Percentiles rank a stretch among this genome's conserved stretches.
phyloP scores from a whole-genome alignment of 1,140 invertebrate genomes.

The Drosophila saltans region DNA sequence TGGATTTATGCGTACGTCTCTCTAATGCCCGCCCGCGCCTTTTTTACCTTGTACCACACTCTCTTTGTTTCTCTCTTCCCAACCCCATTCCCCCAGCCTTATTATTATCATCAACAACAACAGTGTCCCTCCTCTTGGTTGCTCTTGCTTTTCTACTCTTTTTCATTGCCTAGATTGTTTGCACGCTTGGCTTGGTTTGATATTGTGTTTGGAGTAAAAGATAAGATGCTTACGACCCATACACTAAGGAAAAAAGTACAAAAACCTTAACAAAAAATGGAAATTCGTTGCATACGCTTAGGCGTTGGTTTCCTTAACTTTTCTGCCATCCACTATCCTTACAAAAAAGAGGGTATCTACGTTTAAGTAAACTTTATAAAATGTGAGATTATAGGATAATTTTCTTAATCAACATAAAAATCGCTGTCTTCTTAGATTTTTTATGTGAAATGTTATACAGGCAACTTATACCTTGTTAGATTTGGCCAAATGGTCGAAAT shows the following conservation, averaged over 20 bases:
- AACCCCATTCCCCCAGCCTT: neutral
- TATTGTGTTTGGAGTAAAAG: constrained; percentile 59
- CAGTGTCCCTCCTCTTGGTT: neutral
- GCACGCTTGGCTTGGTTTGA: constrained; percentile 65
- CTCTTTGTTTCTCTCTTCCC: neutral
- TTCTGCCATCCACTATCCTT: neutral
- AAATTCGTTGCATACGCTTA: constrained; percentile 13
- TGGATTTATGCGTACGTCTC: constrained; percentile 69
- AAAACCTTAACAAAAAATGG: constrained; percentile 6
- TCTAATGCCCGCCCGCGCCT: neutral
- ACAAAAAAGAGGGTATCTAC: too few relatives aligned
- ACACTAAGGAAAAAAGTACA: constrained; percentile 5
- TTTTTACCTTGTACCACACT: constrained; percentile 5
- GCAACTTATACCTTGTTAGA: too few relatives aligned
- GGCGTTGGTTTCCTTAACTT: constrained; percentile 7
- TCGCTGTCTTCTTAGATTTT: too few relatives aligned
- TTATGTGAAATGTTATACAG: too few relatives aligned
- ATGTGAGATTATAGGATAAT: neutral
- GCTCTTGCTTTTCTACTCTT: constrained; percentile 7
- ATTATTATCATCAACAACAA: neutral
- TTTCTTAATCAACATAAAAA: neutral
- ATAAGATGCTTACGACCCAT: constrained; percentile 70
- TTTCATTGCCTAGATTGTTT: constrained; percentile 59
- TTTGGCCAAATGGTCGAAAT: too few relatives aligned
- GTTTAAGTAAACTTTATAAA: too few relatives aligned